Evolutionary conservation across 2,113 vertebrate genomes (phyloP), one percentile per base, ranked within the genome.

Genomic region (Corapipo altera): DNA sequence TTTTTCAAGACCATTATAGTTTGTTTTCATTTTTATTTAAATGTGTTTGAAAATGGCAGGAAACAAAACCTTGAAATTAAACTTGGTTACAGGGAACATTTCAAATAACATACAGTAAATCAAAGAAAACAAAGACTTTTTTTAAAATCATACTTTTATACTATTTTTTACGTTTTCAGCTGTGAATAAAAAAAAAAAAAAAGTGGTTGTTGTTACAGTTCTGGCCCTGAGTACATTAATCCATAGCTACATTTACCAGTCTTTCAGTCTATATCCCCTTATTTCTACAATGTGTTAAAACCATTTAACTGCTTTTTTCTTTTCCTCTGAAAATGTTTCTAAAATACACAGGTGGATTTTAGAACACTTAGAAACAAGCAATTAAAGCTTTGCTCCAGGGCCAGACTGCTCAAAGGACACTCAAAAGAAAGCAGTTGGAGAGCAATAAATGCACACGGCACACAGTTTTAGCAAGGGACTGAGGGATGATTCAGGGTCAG

Each of bases 311-410:
- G 37, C 21, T 26, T 76, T 79, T 41, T 49, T 46, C 46, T 43
- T 44, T 21, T 62, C 28, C 48, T 71, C 85, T 85, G 80, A 85
- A 89, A 70, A 17, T 16, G 3, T 78, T 91, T 84, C 61, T 95
- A n/a, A 92, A 91, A 81, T 79, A 72, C 81, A 85, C 82, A 70
- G 67, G 70, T 95, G 89, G 75, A 85, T 88, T 94, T 95, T 90
- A 66, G 87, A 95, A 67, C 85, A 89, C 94, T 94, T 93, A 74
- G 85, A 93, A 85, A 19, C 48, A 49, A 85, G 71, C 74, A 94
- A 94, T 93, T 91, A 95, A 82, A 95, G 74, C 59, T 83, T 93
- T 94, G 85, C 81, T 89, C 54, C 41, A 33, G 78, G 81, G 89
- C 66, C 49, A 79, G 64, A 10, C 46, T 85, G 30, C 82, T 94